Evolutionary conservation across 2,888 invertebrate species (phyloP).

Genomic region (Sarcophaga rosellei): DNA sequence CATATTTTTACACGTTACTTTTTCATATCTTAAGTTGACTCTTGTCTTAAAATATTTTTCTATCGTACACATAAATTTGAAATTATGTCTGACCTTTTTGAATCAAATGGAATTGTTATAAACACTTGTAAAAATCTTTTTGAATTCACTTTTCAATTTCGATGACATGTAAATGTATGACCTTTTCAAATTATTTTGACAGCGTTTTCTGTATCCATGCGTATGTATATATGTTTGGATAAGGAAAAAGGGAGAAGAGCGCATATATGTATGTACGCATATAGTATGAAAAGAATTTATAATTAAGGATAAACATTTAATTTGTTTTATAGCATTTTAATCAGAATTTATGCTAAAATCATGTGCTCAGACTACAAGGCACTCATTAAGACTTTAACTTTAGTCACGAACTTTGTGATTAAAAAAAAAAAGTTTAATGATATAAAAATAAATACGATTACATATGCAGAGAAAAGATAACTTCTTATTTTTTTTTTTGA

Average conservation of each 20-base stretch:
- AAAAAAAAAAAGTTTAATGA: too few relatives aligned
- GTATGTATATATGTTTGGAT: background rate
- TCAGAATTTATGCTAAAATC: slow-evolving; percentile 2
- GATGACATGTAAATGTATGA: slow-evolving; percentile 55
- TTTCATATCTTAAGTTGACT: too few relatives aligned
- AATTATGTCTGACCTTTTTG: slow-evolving; percentile 52
- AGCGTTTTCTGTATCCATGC: background rate
- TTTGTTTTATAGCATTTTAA: slow-evolving; percentile 29
- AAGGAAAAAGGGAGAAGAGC: background rate
- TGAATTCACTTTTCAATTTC: slow-evolving; percentile 46
- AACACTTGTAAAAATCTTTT: slow-evolving; percentile 49
- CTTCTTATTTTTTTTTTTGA: too few relatives aligned
- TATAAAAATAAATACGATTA: too few relatives aligned
- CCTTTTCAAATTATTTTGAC: slow-evolving; percentile 49
- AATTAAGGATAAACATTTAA: slow-evolving; percentile 13
- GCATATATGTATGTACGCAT: background rate
- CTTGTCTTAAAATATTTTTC: too few relatives aligned
- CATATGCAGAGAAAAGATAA: too few relatives aligned
- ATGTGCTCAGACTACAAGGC: background rate
- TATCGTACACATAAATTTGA: slow-evolving; percentile 16
- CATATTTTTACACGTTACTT: too few relatives aligned
- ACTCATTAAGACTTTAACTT: background rate
- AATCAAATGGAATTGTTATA: slow-evolving; percentile 55
- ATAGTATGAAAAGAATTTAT: background rate
- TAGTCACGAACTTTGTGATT: background rate